Evolutionary conservation across 2,113 vertebrate genomes (phyloP).

Genomic region (Mus spicilegus): DNA sequence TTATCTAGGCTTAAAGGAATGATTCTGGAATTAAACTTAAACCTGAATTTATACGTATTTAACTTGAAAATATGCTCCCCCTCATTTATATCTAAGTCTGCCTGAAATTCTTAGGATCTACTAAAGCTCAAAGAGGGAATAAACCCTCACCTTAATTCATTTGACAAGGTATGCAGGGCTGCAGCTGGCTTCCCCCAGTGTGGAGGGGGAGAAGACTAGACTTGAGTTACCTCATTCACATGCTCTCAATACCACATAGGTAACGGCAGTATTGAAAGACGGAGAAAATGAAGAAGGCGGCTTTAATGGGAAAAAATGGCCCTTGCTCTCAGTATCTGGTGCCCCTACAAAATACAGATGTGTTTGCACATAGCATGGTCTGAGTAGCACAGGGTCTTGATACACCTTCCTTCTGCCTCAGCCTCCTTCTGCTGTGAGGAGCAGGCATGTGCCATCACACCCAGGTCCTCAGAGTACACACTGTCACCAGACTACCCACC

Average conservation of each 20-base stretch:
- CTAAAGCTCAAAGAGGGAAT: background rate
- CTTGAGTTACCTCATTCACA: background rate
- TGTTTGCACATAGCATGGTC: background rate
- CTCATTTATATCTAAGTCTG: background rate
- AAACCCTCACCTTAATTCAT: background rate
- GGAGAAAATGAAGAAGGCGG: background rate
- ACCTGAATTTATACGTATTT: background rate
- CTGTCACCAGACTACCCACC: background rate
- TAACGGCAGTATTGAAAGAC: background rate
- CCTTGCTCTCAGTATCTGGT: background rate
- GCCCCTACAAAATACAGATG: background rate
- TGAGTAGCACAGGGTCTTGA: background rate
- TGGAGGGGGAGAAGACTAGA: background rate
- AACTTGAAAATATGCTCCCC: background rate
- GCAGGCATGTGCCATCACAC: background rate
- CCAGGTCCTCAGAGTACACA: background rate
- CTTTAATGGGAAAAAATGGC: background rate
- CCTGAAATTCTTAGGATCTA: conserved; percentile 9
- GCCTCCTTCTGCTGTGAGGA: background rate
- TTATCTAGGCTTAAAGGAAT: conserved; percentile 9
- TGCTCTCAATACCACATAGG: background rate
- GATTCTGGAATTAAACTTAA: background rate
- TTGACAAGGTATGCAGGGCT: background rate
- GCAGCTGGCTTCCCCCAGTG: background rate
- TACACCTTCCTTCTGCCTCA: background rate